Evolutionary conservation across 1,140 invertebrate species (phyloP).

Genomic region (Hyphantria cunea): DNA sequence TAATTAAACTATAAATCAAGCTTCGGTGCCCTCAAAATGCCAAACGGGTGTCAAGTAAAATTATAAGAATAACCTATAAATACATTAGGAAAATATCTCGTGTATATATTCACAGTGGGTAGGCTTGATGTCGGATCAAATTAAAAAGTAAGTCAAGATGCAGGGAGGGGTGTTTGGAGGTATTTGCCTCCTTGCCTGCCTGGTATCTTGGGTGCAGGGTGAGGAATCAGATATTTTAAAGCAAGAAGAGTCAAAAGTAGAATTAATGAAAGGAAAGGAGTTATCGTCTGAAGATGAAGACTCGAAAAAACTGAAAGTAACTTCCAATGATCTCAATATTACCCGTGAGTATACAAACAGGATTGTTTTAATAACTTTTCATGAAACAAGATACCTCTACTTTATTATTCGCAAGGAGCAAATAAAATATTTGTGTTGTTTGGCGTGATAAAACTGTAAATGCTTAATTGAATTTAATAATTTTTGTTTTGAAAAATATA

Average conservation of each 20-base stretch:
- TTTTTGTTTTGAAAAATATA: too few relatives aligned
- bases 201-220: slow-evolving; percentile 44
- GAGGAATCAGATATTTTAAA: slow-evolving; percentile 37
- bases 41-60: slow-evolving; percentile 11
- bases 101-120: background rate
- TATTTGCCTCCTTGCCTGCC: slow-evolving; percentile 52
- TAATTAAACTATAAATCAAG: slow-evolving; percentile 20
- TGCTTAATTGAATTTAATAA: too few relatives aligned
- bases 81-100: too few relatives aligned
- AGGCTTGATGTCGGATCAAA: slow-evolving; percentile 14
- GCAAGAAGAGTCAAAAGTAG: background rate
- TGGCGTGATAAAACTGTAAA: too few relatives aligned
- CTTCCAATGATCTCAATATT: too few relatives aligned
- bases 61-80: slow-evolving; percentile 10
- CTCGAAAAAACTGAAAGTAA: too few relatives aligned
- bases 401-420: too few relatives aligned
- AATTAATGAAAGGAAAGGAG: slow-evolving; percentile 1
- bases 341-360: too few relatives aligned
- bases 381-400: too few relatives aligned
- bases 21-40: slow-evolving; percentile 4
- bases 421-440: too few relatives aligned
- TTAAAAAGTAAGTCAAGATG: slow-evolving; percentile 44
- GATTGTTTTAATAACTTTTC: too few relatives aligned
- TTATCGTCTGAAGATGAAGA: background rate
- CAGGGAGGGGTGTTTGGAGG: slow-evolving; percentile 47